Conservation (phyloP, 2,888 invertebrate species). For the Cosmorhoe ocellata region DNA sequence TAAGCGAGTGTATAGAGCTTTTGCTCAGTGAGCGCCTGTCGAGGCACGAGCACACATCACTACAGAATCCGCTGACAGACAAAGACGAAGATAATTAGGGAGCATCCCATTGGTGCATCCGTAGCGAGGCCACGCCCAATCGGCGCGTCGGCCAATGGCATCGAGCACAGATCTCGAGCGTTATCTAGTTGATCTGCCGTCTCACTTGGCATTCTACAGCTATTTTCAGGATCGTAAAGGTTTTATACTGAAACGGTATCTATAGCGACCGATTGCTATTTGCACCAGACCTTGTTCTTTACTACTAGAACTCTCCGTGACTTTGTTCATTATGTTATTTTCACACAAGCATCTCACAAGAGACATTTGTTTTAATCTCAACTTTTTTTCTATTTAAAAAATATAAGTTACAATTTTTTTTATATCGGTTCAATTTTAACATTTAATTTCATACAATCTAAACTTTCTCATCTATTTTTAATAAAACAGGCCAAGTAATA, state of each 20-base stretch:
- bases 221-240: constrained; percentile 65
- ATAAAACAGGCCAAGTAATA: too few species aligned
- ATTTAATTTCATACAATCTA: too few species aligned
- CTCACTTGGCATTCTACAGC: constrained; percentile 67
- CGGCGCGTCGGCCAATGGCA: constrained; percentile 64
- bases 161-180: constrained; percentile 81
- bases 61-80: constrained; percentile 79
- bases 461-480: too few species aligned
- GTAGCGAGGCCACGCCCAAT: constrained; percentile 73
- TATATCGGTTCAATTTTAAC: too few species aligned
- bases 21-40: constrained; percentile 23
- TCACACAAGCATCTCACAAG: too few species aligned
- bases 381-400: too few species aligned
- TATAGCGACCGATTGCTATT: not conserved
- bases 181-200: constrained; percentile 81
- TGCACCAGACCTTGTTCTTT: constrained; percentile 25
- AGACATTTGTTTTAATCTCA: too few species aligned
- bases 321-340: too few species aligned
- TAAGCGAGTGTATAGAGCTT: constrained; percentile 1
- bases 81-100: constrained; percentile 80
- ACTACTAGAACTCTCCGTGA: too few species aligned
- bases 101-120: constrained; percentile 84
- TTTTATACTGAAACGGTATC: constrained; percentile 34
- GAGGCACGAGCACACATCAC: constrained; percentile 55
- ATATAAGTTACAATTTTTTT: too few species aligned